Base-by-base conservation (phyloP, 2,888 invertebrate genomes). In the Melieria crassipennis region DNA sequence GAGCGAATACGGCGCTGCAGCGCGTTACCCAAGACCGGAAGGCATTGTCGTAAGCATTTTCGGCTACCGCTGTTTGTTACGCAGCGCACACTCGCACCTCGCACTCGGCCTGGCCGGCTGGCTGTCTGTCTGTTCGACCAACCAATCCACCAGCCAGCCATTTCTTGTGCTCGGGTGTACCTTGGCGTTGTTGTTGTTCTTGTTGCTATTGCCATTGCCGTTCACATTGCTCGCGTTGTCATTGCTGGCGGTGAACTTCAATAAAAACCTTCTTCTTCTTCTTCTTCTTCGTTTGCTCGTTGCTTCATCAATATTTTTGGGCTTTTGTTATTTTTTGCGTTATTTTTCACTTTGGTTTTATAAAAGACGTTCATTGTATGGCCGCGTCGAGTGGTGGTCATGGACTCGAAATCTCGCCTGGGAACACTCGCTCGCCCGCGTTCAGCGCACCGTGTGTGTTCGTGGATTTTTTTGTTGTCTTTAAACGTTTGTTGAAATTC, bases 1-100 rank as follows among this genome's bases (percentile, higher is more conserved):
- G 45, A 47, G 9, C 52, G 7, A 9, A 46, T n/a, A 5, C 52
- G 56, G 10, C 16, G 62, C 61, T 46, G 16, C 43, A 55, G 13
- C 78, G 75, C 76, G 75, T 77, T 76, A 43, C 45, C 10, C 42
- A 61, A 43, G n/a, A 61, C 60, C 60, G 57, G 62, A 68, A 50
- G 52, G 62, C 45, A 68, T 58, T 68, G 62, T 46, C 55, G 50
- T 61, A 68, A 56, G 45, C 55, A 48, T 66, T 68, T 57, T 66
- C 45, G 16, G 69, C 75, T 79, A 79, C 75, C 75, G 74, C 76
- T 77, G 77, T 78, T 76, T 73, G 76, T 79, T 78, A 77, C 77
- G 77, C 73, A 42, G n/a, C 13, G 58, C 30, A 56, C 57, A 45
- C 13, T 42, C 42, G 13, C 16, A 72, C 61, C 43, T 52, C 64